Evolutionary conservation across 2,113 vertebrate species (phyloP).

Genomic region (Callopanchax toddi): DNA sequence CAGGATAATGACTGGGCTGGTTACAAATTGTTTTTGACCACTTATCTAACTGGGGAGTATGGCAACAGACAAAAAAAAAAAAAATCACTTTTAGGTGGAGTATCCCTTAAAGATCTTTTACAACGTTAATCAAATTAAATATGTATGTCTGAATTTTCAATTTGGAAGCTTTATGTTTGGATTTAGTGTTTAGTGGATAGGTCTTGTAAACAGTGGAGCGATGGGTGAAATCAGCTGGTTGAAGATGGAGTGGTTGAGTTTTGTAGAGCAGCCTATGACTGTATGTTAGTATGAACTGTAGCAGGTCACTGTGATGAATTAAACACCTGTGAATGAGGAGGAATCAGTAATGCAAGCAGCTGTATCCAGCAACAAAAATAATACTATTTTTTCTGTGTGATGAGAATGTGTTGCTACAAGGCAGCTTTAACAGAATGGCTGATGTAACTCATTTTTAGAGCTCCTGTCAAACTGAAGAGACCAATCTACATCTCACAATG

Average conservation of each 20-base stretch:
- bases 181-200: too few species aligned
- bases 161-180: too few species aligned
- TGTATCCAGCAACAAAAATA: conserved; percentile 45
- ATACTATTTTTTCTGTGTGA: conserved; percentile 49
- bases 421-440: conserved; percentile 51
- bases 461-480: conserved; percentile 11
- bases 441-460: conserved; percentile 55
- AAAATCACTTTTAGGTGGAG: too few species aligned
- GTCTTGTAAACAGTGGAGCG: too few species aligned
- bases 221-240: conserved; percentile 57
- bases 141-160: too few species aligned
- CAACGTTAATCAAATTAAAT: too few species aligned
- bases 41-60: too few species aligned
- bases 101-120: too few species aligned
- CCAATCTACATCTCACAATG: too few species aligned
- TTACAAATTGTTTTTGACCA: too few species aligned
- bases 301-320: conserved; percentile 62
- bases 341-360: conserved; percentile 35
- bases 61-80: too few species aligned
- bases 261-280: conserved; percentile 11
- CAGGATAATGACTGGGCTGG: too few species aligned
- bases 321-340: conserved; percentile 42
- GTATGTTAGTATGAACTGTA: conserved; percentile 67
- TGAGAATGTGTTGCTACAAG: conserved; percentile 50
- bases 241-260: conserved; percentile 64